Percentiles rank a stretch among this genome's conserved stretches.
Evolutionary conservation across 2,113 vertebrate genomes (phyloP).

Genomic region (Ibidorhyncha struthersii): DNA sequence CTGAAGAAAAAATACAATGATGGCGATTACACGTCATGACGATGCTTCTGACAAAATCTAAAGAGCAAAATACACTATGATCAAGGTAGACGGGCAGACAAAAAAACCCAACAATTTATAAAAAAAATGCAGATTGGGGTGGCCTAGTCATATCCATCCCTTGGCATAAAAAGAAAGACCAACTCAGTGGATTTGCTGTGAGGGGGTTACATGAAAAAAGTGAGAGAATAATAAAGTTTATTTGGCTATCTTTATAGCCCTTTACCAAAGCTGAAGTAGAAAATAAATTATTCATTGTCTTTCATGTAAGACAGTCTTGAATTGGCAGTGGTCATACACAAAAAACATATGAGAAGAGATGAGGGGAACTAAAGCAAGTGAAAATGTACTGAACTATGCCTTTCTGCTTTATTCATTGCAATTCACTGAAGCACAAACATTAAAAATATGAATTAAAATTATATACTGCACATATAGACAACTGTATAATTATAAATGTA

Average conservation of each 20-base stretch:
- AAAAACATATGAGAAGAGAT: background rate
- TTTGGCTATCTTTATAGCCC: background rate
- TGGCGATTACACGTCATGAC: rapidly evolving
- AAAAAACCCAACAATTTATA: rapidly evolving
- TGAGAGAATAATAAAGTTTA: background rate
- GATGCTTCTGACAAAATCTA: background rate
- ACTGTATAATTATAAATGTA: background rate
- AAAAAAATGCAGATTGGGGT: background rate
- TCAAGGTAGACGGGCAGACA: background rate
- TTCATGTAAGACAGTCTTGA: background rate
- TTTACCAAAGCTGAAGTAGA: background rate
- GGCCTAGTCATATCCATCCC: background rate
- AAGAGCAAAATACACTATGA: background rate
- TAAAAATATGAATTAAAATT: background rate
- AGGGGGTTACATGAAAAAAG: background rate
- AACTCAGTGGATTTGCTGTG: background rate
- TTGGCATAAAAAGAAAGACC: background rate
- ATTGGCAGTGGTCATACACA: background rate
- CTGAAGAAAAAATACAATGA: background rate
- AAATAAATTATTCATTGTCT: background rate
- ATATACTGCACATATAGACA: background rate
- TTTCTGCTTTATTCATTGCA: background rate
- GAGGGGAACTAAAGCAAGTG: background rate
- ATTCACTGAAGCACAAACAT: background rate
- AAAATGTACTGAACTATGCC: background rate